Percentiles rank a stretch among this genome's conserved stretches.
Conservation (phyloP, 2,888 invertebrate species). For the Dasypogon diadema region DNA sequence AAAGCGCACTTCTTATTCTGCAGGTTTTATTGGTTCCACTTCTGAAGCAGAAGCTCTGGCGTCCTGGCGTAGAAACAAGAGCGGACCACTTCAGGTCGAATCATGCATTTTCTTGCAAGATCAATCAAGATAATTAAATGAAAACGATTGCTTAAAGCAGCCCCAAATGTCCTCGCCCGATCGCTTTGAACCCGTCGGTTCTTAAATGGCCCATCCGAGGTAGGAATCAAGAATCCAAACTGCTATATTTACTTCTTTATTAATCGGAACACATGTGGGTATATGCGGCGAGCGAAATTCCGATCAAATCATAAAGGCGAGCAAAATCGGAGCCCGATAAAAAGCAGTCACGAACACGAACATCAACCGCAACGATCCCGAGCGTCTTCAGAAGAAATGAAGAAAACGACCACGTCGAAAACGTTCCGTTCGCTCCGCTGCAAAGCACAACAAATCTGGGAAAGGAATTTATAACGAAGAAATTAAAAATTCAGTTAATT, state of each 20-base stretch:
- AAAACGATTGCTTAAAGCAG: conserved; percentile 21
- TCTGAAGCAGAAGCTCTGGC: neutral
- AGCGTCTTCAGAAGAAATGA: conserved; percentile 2
- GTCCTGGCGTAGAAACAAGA: neutral
- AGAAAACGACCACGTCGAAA: neutral
- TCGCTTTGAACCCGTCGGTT: neutral
- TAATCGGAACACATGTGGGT: conserved; percentile 39
- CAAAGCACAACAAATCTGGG: conserved; percentile 9
- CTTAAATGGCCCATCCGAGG: conserved; percentile 27
- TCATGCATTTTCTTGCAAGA: conserved; percentile 18
- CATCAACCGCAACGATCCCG: conserved; percentile 18
- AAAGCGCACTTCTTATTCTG: conserved; percentile 3
- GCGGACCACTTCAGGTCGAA: neutral
- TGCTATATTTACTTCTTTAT: conserved; percentile 47
- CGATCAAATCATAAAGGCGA: conserved; percentile 42
- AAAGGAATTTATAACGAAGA: conserved; percentile 44
- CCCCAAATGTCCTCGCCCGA: conserved; percentile 27
- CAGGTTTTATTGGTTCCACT: neutral
- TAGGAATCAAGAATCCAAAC: conserved; percentile 29
- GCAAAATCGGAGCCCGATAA: conserved; percentile 7
- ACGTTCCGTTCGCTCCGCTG: neutral
- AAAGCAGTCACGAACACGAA: conserved; percentile 49
- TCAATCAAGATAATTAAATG: conserved; percentile 46
- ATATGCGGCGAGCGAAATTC: conserved; percentile 26
- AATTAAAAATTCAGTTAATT: conserved; percentile 51